Evolutionary conservation across 1,140 invertebrate species (phyloP).

Genomic region (Apis laboriosa): DNA sequence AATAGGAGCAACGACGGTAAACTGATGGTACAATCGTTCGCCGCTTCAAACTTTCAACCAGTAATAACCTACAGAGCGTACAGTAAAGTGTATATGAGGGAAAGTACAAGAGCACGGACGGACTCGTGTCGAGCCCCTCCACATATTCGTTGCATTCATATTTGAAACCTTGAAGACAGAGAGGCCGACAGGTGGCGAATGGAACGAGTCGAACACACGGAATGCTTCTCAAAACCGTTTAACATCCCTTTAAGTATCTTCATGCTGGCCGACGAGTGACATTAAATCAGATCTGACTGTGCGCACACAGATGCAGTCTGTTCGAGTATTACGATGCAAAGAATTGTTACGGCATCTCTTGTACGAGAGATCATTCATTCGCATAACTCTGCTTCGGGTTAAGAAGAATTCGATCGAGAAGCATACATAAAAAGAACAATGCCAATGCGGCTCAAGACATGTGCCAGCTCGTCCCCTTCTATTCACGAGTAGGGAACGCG

Average conservation of each 20-base stretch:
- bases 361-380: slow-evolving; percentile 27
- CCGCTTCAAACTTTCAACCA: slow-evolving; percentile 29
- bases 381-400: slow-evolving; percentile 26
- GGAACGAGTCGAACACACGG: slow-evolving; percentile 7
- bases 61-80: slow-evolving; percentile 25
- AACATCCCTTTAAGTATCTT: slow-evolving; percentile 28
- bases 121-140: background rate
- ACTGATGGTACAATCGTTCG: slow-evolving; percentile 24
- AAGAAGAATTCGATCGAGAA: slow-evolving; percentile 48
- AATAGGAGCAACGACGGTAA: slow-evolving; percentile 24
- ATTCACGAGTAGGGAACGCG: slow-evolving; percentile 53
- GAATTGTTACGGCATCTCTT: slow-evolving; percentile 47
- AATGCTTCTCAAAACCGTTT: slow-evolving; percentile 29
- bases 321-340: slow-evolving; percentile 25
- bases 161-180: slow-evolving; percentile 20
- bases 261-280: background rate
- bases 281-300: slow-evolving; percentile 17
- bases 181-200: slow-evolving; percentile 16
- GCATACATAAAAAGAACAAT: slow-evolving; percentile 50
- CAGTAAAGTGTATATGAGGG: background rate
- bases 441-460: slow-evolving; percentile 35
- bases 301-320: background rate
- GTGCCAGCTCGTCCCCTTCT: slow-evolving; percentile 49
- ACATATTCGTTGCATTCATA: slow-evolving; percentile 24
- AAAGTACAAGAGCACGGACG: slow-evolving; percentile 23